A percentile compares a stretch with the other conserved stretches of the same genome.
These are phyloP conservation scores for Cetonia aurata DNA, from an alignment of 2,888 invertebrate species.

Conservation along the genomic window DNA sequence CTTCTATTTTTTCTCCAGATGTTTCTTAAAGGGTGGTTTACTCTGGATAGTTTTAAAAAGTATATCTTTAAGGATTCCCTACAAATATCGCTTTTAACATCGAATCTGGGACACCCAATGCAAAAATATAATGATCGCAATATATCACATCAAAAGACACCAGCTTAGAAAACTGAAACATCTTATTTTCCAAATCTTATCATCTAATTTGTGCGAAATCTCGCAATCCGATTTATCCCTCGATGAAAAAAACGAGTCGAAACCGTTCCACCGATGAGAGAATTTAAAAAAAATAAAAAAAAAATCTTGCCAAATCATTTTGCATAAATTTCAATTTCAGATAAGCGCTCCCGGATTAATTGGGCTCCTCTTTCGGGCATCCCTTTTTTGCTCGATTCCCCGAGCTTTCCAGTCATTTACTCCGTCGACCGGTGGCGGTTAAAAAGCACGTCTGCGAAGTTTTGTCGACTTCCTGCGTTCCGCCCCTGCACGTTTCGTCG, in stretches of 20 bases:
- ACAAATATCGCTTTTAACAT: no score
- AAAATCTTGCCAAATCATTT: slow-evolving; percentile 20
- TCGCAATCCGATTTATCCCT: not conserved
- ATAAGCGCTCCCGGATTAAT: slow-evolving; percentile 33
- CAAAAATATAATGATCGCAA: no score
- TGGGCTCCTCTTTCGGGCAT: slow-evolving; percentile 21
- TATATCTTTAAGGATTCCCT: no score
- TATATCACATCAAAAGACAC: no score
- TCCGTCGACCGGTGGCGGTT: not conserved
- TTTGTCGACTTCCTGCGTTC: not conserved
- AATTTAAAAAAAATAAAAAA: slow-evolving; percentile 3
- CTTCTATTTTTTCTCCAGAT: no score
- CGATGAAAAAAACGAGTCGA: not conserved
- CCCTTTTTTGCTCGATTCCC: slow-evolving; percentile 1
- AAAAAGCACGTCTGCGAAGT: slow-evolving; percentile 19
- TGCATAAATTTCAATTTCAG: slow-evolving; percentile 39
- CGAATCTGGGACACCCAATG: no score
- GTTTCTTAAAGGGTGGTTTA: no score
- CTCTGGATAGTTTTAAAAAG: no score
- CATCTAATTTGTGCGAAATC: no score
- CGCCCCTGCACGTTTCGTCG: not conserved
- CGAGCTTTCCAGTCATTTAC: slow-evolving; percentile 10
- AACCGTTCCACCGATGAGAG: not conserved
- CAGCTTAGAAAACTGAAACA: no score
- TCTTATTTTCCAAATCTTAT: no score